These are phyloP conservation scores for Trachemys scripta DNA, from an alignment of 2,113 vertebrate species.

Conservation along the genomic window DNA sequence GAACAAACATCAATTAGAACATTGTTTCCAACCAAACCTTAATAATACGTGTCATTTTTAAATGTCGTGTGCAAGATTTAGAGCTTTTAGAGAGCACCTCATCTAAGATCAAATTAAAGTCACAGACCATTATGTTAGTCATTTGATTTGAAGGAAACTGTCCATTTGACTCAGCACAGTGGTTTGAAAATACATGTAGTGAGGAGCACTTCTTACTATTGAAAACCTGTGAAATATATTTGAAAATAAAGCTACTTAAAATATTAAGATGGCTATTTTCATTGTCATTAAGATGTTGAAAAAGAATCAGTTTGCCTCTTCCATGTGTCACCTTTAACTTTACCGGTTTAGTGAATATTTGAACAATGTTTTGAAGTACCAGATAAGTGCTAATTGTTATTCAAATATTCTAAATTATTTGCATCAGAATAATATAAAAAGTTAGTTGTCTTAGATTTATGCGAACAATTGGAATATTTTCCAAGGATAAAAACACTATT, in stretches of 20 bases:
- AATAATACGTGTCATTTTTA: conserved; percentile 23
- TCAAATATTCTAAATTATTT: neutral
- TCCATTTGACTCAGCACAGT: conserved; percentile 5
- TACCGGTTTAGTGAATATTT: neutral
- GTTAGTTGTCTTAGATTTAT: neutral
- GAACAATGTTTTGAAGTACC: neutral
- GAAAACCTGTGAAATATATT: neutral
- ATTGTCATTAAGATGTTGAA: neutral
- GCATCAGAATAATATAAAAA: neutral
- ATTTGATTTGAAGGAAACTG: conserved; percentile 38
- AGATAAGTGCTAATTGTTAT: neutral
- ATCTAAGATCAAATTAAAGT: conserved; percentile 59
- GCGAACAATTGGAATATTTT: neutral
- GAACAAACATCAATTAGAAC: conserved; percentile 2
- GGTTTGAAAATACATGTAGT: neutral
- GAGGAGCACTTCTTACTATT: neutral
- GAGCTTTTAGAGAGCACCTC: neutral
- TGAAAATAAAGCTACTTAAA: neutral
- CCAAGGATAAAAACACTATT: neutral
- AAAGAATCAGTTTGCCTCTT: neutral
- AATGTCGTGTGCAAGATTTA: conserved; percentile 24
- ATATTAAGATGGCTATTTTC: neutral
- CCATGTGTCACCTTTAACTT: fast-evolving
- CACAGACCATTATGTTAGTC: conserved; percentile 1
- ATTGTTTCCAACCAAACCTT: conserved; percentile 12